Evolutionary conservation across 1,140 invertebrate genomes (phyloP), one percentile per base, ranked within the genome.

Genomic region (Apis florea): DNA sequence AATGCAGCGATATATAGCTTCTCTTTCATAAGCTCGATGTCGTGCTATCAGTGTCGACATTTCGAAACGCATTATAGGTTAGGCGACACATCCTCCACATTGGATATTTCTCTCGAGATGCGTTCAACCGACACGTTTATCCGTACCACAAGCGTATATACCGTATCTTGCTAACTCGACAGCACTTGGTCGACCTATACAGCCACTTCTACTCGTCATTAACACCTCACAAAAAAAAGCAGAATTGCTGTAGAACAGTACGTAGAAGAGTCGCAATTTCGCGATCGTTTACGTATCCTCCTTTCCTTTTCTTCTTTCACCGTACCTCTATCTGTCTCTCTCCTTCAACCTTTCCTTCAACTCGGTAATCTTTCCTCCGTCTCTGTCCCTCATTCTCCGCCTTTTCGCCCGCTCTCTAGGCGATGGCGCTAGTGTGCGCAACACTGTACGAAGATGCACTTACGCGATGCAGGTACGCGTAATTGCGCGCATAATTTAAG

Each of bases 401-500:
- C 75, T n/a, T 13, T 51, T 58, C 49, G 64, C 58, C 68, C 75
- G 58, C 17, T 86, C 69, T 83, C 79, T 54, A 56, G 31, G 3
- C 73, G 49, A 59, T 59, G 67, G 66, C 71, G 64, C 74, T 49
- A 21, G 70, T 83, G 59, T 58, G 51, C 51, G 70, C 69, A 79
- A 70, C 80, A 26, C 59, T 24, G 31, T 56, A 70, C 54, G 64
- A 19, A 24, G 72, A 85, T 85, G 80, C 84, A 82, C 79, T 86
- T 83, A 68, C 59, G 74, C 85, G 85, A 82, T 83, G 83, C 86
- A 78, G 77, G 77, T 79, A 73, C 88, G 70, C 84, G 90, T 93
- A 93, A 93, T 93, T 92, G 91, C 88, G 87, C 83, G 90, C 77
- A 91, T 93, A 93, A 93, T 93, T 93, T 90, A 92, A 92, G 90